These are phyloP conservation scores for Etia nguti DNA, from an alignment of 2,113 vertebrate genomes.

Conservation along the genomic window DNA sequence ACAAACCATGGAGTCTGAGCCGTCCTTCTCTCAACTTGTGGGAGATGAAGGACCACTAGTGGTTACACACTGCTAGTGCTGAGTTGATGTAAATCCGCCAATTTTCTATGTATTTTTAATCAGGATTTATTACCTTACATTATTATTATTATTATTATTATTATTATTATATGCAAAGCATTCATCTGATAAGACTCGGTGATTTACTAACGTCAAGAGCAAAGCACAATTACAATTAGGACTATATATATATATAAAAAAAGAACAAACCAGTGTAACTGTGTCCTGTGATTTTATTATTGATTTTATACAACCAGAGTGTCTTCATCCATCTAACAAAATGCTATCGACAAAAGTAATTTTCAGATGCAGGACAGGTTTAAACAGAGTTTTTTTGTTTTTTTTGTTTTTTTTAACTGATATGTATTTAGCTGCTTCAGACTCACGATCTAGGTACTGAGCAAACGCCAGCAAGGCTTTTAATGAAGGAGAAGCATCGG, in stretches of 20 bases:
- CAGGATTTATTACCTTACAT: neutral
- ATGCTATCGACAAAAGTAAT: neutral
- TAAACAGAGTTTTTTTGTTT: neutral
- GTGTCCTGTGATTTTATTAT: neutral
- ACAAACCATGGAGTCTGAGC: neutral
- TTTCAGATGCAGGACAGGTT: neutral
- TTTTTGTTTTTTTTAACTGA: neutral
- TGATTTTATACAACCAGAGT: neutral
- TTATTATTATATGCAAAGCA: neutral
- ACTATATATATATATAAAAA: neutral
- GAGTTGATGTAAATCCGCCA: neutral
- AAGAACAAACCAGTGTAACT: neutral
- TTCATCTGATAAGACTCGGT: neutral
- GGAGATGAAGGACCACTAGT: constrained; percentile 42
- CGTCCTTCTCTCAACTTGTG: neutral
- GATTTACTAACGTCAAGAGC: neutral
- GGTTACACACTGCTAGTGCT: constrained; percentile 15
- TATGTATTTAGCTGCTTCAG: neutral
- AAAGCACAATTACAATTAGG: neutral
- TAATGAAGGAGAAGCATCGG: neutral
- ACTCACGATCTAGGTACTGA: neutral
- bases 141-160: neutral
- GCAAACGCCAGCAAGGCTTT: neutral
- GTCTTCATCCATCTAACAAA: neutral
- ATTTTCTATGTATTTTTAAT: neutral